Percentiles rank a stretch among this genome's conserved stretches.
Evolutionary conservation across 1,140 invertebrate genomes (phyloP).

Genomic region (Pantala flavescens): DNA sequence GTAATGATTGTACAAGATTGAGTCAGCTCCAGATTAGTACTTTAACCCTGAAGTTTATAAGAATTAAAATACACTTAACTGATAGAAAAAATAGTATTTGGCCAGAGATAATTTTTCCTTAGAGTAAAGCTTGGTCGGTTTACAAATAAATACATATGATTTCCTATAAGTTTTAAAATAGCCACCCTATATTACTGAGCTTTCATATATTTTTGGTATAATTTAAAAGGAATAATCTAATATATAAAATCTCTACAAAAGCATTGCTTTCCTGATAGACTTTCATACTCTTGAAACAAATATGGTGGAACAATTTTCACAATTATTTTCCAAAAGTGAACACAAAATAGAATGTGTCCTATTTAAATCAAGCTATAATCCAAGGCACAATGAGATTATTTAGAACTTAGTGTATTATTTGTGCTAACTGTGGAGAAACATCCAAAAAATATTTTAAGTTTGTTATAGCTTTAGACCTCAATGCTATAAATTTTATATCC

Average conservation of each 20-base stretch:
- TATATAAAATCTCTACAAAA: neutral
- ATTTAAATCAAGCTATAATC: neutral
- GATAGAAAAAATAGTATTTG: no score
- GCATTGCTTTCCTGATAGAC: neutral
- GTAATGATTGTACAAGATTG: no score
- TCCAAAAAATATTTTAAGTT: neutral
- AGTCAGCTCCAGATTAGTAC: no score
- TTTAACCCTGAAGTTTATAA: no score
- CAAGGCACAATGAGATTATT: slow-evolving; percentile 1
- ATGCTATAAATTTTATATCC: neutral
- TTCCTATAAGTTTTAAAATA: no score
- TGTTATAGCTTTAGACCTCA: neutral
- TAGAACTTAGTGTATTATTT: neutral
- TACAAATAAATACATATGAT: no score
- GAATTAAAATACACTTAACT: no score
- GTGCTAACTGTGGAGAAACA: neutral
- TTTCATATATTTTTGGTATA: neutral
- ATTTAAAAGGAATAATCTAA: neutral
- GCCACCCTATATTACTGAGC: neutral
- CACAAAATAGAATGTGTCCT: neutral
- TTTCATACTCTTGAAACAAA: neutral
- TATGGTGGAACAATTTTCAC: neutral
- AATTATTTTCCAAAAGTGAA: neutral
- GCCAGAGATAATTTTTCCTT: no score
- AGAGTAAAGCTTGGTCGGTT: no score